Percentiles rank a stretch among this genome's conserved stretches.
These are phyloP conservation scores for Anaspis maculata DNA, from an alignment of 2,888 invertebrate species.

Conservation along the genomic window DNA sequence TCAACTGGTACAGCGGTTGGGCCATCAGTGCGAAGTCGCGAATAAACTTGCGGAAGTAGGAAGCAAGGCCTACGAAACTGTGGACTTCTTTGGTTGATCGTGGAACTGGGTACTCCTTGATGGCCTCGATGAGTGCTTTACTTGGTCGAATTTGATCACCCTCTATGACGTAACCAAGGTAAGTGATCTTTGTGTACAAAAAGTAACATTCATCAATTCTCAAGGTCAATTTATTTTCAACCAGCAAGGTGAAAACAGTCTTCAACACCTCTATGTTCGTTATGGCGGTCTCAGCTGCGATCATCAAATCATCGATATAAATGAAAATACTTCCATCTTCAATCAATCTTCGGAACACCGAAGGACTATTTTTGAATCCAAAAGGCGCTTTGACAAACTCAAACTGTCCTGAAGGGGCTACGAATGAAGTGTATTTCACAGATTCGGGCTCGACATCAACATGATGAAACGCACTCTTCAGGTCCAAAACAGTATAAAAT, in stretches of 20 bases:
- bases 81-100: background rate
- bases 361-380: slow-evolving; percentile 1
- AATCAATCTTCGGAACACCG: slow-evolving; percentile 1
- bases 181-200: background rate
- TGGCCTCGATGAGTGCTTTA: background rate
- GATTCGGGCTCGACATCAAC: slow-evolving; percentile 1
- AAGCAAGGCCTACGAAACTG: slow-evolving; percentile 1
- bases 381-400: slow-evolving; percentile 5
- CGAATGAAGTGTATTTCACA: slow-evolving; percentile 5
- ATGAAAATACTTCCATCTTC: slow-evolving; percentile 2
- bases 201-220: slow-evolving; percentile 2
- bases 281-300: slow-evolving; percentile 1
- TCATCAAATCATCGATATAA: slow-evolving; percentile 7
- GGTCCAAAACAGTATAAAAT: slow-evolving; percentile 5
- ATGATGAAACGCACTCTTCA: slow-evolving; percentile 4
- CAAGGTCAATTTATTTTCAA: background rate
- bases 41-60: slow-evolving; percentile 4
- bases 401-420: slow-evolving; percentile 3
- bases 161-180: slow-evolving; percentile 4
- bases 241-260: slow-evolving; percentile 1
- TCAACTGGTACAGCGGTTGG: background rate
- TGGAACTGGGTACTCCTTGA: slow-evolving; percentile 1
- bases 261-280: background rate
- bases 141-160: background rate
- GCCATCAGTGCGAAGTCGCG: background rate